Percentiles rank a stretch among this genome's conserved stretches.
phyloP scores from a whole-genome alignment of 2,113 vertebrate genomes.

The Eonycteris spelaea region DNA sequence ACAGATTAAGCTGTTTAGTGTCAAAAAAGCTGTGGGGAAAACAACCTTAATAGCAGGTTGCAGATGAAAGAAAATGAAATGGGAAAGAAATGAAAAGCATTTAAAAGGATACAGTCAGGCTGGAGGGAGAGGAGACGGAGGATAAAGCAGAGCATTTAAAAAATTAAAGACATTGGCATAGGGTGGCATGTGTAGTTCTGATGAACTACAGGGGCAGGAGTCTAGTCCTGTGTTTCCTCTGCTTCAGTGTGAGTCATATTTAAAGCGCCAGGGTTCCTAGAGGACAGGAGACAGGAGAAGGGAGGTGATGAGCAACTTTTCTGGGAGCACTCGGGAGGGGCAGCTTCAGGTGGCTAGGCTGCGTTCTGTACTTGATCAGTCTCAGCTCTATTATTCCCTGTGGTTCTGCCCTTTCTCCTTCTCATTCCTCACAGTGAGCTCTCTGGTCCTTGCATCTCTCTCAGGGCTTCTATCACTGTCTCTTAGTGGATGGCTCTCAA shows the following conservation, averaged over 20 bases:
- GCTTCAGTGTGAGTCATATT: constrained; percentile 13
- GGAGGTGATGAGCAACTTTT: background rate
- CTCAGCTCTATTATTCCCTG: background rate
- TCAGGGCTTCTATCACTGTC: background rate
- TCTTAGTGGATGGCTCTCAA: background rate
- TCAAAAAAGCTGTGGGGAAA: constrained; percentile 53
- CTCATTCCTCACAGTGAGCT: background rate
- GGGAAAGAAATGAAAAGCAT: constrained; percentile 44
- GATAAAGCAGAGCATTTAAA: background rate
- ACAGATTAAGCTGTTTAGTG: constrained; percentile 65
- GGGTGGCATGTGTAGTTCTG: constrained; percentile 1
- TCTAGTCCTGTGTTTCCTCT: background rate
- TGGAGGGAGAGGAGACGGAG: constrained; percentile 36
- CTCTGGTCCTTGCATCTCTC: background rate
- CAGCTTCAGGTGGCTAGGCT: background rate
- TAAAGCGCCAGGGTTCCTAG: constrained; percentile 25
- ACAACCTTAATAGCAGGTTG: constrained; percentile 35
- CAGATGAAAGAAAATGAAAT: constrained; percentile 55
- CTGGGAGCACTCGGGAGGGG: background rate
- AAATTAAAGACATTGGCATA: background rate
- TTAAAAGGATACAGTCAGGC: constrained; percentile 49
- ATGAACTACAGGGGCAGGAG: background rate
- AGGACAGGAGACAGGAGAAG: background rate
- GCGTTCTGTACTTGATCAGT: background rate
- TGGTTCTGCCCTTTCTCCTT: background rate